Evolutionary conservation across 2,797 vertebrate species (phyloP), one percentile per base, ranked within the genome.

Genomic region (Heteromormyrus szaboi): DNA sequence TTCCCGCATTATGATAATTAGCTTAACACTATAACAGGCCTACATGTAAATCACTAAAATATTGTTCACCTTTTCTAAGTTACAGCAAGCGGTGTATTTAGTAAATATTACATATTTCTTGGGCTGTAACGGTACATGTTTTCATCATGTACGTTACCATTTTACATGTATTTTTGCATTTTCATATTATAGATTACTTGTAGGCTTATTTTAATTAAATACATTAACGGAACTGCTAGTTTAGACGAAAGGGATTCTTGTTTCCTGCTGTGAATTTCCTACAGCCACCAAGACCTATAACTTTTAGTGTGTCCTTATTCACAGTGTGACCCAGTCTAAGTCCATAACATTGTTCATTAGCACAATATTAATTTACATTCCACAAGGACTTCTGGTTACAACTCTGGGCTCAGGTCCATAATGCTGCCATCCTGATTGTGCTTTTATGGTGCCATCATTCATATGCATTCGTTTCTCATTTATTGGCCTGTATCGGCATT

Each of bases 351-450:
- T 85, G 46, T 85, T 51, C 48, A 85, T 53, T 85, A 48, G 84
- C 84, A 33, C n/a, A 85, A 53, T 54, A 81, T 81, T 81, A 81
- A 50, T 85, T 85, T 25, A 85, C 46, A 50, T 85, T 50, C 81
- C n/a, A 12, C n/a, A 46, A 85, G 81, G n/a, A 85, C 46, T 25
- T 85, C 46, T 85, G 44, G 46, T 83, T 48, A 83, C 46, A 51
- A 25, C 81, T 48, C 48, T 22, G 22, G 81, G 81, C 76, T 81
- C 76, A n/a, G 44, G n/a, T 85, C 81, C 44, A 85, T 50, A 46
- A 25, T 85, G 81, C 19, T 22, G 44, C 19, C 81, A 25, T 12
- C 48, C 81, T 29, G 46, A 85, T 50, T 85, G 44, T 85, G 46
- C 22, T 85, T 85, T 85, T 51, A 85, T 50, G 48, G 44, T 51